Evolutionary conservation across 2,797 vertebrate species (phyloP), one percentile per base, ranked within the genome.

Genomic region (Amphiprion clarkii): DNA sequence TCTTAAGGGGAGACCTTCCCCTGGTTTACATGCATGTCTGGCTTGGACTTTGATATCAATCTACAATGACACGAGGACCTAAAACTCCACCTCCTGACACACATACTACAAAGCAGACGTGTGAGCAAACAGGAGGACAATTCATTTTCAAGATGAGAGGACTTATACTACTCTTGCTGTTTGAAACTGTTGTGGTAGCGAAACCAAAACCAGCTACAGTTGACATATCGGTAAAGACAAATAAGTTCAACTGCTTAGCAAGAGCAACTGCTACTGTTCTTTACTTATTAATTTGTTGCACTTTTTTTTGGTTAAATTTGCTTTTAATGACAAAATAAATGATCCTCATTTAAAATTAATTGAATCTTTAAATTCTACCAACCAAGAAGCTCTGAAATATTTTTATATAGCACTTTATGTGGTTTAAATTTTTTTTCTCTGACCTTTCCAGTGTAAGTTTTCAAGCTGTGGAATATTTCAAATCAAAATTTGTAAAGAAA

Each of bases 111-210:
- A 74, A 83, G n/a, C 5, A n/a, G 31, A 2, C 5, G 13, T 31
- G 1, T 13, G 12, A 13, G 2, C 42, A 51, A 21, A n/a, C 0
- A 2, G 9, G 55, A 25, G 25, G 9, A 3, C 23, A 1, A 19
- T 44, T 17, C 27, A 1, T 23, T 49, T 17, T 72, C 52, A 83
- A 27, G 33, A 89, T 89, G 85, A 80, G 68, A 40, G 52, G 31
- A 0, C 0, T 76, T 1, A 3, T 13, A 29, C 16, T 78, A 1
- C 16, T 78, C 1, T 51, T 84, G 31, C 11, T 84, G 68, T 3
- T n/a, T 49, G 46, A 19, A 21, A 9, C 3, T 42, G 19, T 55
- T 55, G 12, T 68, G 23, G 49, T 9, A 19, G 27, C 1, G 19
- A 3, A n/a, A 12, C 8, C 19, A 49, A 9, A 9, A 9, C 1